Conservation (phyloP, 2,888 invertebrate genomes). For the Monopis laevigella region DNA sequence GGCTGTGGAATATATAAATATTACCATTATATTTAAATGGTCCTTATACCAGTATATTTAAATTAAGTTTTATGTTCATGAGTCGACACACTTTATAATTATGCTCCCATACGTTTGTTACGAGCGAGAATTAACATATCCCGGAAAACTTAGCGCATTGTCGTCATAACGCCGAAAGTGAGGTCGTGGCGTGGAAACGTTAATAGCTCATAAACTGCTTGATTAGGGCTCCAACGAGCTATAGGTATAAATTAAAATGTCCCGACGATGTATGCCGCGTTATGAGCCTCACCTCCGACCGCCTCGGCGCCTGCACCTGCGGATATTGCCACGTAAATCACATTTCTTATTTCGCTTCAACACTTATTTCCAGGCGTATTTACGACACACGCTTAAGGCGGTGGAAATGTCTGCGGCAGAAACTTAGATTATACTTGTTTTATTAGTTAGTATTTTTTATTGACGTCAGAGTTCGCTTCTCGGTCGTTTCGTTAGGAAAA, state of each 20-base stretch:
- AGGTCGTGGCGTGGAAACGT: slow-evolving; percentile 20
- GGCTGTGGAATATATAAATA: no score
- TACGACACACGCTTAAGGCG: slow-evolving; percentile 18
- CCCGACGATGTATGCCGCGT: slow-evolving; percentile 21
- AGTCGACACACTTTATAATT: no score
- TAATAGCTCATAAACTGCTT: slow-evolving; percentile 26
- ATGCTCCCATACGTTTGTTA: no score
- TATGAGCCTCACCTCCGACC: slow-evolving; percentile 29
- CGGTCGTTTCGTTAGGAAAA: no score
- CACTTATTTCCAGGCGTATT: slow-evolving; percentile 31
- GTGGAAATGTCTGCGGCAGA: not conserved
- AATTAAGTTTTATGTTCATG: no score
- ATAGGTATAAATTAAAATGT: slow-evolving; percentile 35
- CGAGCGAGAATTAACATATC: slow-evolving; percentile 5
- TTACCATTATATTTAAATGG: no score
- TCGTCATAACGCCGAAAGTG: slow-evolving; percentile 4
- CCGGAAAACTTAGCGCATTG: slow-evolving; percentile 11
- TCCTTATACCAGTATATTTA: no score
- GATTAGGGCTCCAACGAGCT: slow-evolving; percentile 28
- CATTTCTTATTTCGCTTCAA: slow-evolving; percentile 50
- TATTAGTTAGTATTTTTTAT: slow-evolving; percentile 2
- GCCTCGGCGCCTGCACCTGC: slow-evolving; percentile 45
- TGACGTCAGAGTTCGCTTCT: not conserved
- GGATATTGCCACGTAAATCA: slow-evolving; percentile 57
- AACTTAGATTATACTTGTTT: slow-evolving; percentile 5